A percentile compares a stretch with the other conserved stretches of the same genome.
phyloP scores from a whole-genome alignment of 2,113 vertebrate species.

The Regulus satrapa region DNA sequence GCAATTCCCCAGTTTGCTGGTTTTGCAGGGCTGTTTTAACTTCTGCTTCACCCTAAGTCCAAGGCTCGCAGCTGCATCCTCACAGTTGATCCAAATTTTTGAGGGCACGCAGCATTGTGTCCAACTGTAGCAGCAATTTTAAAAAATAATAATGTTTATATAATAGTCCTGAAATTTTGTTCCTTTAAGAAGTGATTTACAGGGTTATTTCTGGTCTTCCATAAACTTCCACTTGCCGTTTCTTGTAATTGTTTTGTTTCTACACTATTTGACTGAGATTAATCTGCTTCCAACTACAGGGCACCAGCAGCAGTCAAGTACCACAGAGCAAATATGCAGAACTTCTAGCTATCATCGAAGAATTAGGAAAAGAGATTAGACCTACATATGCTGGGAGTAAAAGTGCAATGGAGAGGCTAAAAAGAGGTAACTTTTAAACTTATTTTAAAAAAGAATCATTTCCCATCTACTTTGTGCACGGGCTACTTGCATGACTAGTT shows the following conservation, averaged over 20 bases:
- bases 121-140: neutral
- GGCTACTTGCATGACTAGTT: neutral
- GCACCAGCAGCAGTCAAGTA: conserved; percentile 87
- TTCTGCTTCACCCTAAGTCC: neutral
- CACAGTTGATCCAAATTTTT: neutral
- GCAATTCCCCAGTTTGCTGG: neutral
- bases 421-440: conserved; percentile 80
- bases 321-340: conserved; percentile 98
- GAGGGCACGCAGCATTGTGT: neutral
- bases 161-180: neutral
- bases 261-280: neutral
- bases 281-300: conserved; percentile 68
- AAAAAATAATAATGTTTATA: neutral
- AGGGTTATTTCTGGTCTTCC: neutral
- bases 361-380: conserved; percentile 96
- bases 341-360: conserved; percentile 96
- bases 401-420: conserved; percentile 97
- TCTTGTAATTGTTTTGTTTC: neutral
- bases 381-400: conserved; percentile 97
- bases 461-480: neutral
- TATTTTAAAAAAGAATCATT: fast-evolving
- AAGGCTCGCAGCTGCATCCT: neutral
- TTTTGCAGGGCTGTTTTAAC: neutral
- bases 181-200: neutral
- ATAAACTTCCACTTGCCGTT: neutral